Evolutionary conservation across 1,140 invertebrate genomes (phyloP).

Genomic region (Leucophenga varia): DNA sequence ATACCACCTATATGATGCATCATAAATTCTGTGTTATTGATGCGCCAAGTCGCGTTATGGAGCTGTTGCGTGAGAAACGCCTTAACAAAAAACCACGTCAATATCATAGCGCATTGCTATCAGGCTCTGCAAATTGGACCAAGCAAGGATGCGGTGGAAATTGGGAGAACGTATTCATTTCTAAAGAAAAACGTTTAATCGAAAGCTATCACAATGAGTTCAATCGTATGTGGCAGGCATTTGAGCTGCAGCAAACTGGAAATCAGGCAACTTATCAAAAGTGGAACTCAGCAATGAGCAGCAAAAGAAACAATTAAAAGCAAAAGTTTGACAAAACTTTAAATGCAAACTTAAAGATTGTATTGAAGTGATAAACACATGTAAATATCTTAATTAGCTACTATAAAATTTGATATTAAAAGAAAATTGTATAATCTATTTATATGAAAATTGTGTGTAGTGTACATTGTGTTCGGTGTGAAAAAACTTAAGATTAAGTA

Average conservation of each 20-base stretch:
- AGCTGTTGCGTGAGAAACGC: conserved; percentile 5
- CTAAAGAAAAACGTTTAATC: conserved; percentile 4
- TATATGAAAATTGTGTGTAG: conserved; percentile 1
- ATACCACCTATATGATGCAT: conserved; percentile 33
- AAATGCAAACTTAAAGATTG: too few species aligned
- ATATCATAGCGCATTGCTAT: conserved; percentile 14
- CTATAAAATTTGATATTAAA: too few species aligned
- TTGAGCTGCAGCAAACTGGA: too few species aligned
- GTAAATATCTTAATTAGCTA: too few species aligned
- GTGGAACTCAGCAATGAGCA: too few species aligned
- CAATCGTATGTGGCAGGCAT: conserved; percentile 33
- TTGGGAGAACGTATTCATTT: conserved; percentile 40
- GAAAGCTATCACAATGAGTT: conserved; percentile 31
- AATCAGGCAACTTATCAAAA: too few species aligned
- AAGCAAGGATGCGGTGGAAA: conserved; percentile 31
- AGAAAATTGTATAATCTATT: neutral
- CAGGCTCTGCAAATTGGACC: conserved; percentile 44
- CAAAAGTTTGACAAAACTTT: too few species aligned
- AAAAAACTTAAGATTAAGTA: neutral
- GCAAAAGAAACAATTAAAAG: too few species aligned
- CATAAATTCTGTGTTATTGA: conserved; percentile 46
- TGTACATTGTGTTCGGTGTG: too few species aligned
- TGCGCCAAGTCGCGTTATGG: conserved; percentile 12
- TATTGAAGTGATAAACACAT: too few species aligned
- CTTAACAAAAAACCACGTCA: neutral